Evolutionary conservation across 2,113 vertebrate genomes (phyloP), one percentile per base, ranked within the genome.

Genomic region (Motacilla tschutschensis): DNA sequence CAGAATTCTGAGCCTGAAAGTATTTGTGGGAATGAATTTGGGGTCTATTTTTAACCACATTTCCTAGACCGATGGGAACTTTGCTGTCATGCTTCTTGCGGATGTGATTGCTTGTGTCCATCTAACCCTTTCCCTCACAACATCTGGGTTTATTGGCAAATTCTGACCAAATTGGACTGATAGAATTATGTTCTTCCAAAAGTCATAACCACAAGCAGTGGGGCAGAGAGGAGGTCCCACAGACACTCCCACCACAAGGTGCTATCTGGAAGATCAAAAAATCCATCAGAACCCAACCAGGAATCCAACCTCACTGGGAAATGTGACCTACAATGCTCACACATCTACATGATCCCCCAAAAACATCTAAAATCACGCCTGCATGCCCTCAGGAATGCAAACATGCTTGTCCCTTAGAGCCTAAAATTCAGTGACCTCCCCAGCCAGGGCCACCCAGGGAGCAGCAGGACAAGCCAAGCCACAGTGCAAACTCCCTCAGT

Each of bases 401-500:
- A 69, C 38, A 46, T 24, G 17, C 18, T 85, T 71, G 22, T 55
- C 31, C 28, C 28, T 24, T 58, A 57, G 17, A 38, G 8, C 29
- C 29, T 41, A 50, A 62, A 76, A 85, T 41, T 62, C 22, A 70
- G 55, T 38, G 64, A 62, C 35, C 3, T 11, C 6, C 41, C 24
- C 5, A n/a, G 36, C 19, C 0, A 4, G 35, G 53, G 25, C 40
- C 4, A 8, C 6, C 36, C 48, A 53, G 53, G 46, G 15, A 86
- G 50, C 50, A 53, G 63, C 36, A 57, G 71, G 75, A 75, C 17
- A 53, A 60, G 50, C 54, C 70, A 79, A 88, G 54, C 17, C 4
- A 3, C 41, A 57, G 47, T 0, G 3, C 46, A 46, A 76, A 47
- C 44, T 31, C 38, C 28, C 36, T 44, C 0, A 0, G 36, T 8